Evolutionary conservation across 1,140 invertebrate species (phyloP), one percentile per base, ranked within the genome.

Genomic region (Drusus annulatus): DNA sequence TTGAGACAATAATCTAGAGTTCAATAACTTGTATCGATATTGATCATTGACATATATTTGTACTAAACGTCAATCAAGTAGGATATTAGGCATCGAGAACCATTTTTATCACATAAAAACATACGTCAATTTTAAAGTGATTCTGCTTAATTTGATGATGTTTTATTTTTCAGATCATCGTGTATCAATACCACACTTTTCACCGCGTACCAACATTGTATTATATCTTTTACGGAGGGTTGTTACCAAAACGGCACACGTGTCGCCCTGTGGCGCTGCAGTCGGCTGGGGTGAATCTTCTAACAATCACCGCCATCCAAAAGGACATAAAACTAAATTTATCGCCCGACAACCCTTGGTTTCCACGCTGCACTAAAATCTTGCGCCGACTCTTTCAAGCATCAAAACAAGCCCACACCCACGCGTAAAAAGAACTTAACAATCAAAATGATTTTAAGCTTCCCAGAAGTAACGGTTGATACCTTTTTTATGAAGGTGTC

Each of bases 281-380:
- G 68, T 71, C 28, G 28, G 36, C 62, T 71, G 68, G 68, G 68
- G 68, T 21, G 68, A 71, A 51, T 71, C 68, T 51, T 45, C 68
- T 71, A 51, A 71, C 68, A 71, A 71, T 71, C 68, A 71, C 68
- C 68, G 68, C 68, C 68, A 71, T 71, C 68, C 68, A 71, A 71
- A 71, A 71, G 68, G 36, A 71, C 45, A 71, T 71, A 71, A 71
- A 71, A 71, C 68, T 50, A 71, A 71, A 71, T 71, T 71, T 71
- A 71, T 71, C 45, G 68, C 68, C 68, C 19, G 45, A 25, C 68
- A 71, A 50, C 68, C 68, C 68, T 71, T 50, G 36, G 68, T 71
- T 50, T 71, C 68, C 45, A 71, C 68, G 50, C 45, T 71, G 68
- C 68, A 71, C 68, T 71, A 71, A 71, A 45, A 51, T 71, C 62